Percentiles rank a stretch among this genome's conserved stretches.
Evolutionary conservation across 2,797 vertebrate species (phyloP).

Genomic region (Gorsachius magnificus): DNA sequence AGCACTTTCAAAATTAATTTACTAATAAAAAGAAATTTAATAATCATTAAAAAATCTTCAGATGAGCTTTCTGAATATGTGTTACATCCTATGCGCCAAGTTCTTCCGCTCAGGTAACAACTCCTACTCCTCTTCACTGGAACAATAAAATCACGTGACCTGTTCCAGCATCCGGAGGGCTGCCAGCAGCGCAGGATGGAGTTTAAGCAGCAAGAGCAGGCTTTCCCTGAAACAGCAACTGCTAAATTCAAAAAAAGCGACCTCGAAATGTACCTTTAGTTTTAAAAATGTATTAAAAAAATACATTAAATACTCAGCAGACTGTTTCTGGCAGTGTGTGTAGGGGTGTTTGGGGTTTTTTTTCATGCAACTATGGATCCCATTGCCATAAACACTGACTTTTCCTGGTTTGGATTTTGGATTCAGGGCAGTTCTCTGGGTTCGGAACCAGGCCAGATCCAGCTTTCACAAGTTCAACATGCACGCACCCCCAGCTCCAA

Average conservation of each 20-base stretch:
- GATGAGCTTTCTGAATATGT: neutral
- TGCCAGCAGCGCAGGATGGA: neutral
- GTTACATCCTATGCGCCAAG: fast-evolving
- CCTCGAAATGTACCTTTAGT: neutral
- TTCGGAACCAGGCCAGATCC: neutral
- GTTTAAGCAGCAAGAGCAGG: neutral
- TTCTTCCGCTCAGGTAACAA: neutral
- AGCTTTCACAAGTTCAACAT: neutral
- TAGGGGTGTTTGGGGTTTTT: neutral
- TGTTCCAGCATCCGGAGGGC: neutral
- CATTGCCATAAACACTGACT: neutral
- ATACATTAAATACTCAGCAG: neutral
- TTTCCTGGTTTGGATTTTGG: neutral
- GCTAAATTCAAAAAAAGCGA: neutral
- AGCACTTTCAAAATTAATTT: neutral
- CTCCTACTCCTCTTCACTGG: neutral
- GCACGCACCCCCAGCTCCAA: neutral
- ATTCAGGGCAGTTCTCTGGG: neutral
- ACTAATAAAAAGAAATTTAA: neutral
- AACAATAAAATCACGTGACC: neutral
- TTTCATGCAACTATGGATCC: neutral
- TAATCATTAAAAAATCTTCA: neutral
- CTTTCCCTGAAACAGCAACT: neutral
- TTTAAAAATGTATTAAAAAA: neutral
- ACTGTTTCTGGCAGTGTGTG: fast-evolving